Evolutionary conservation across 2,797 vertebrate genomes (phyloP).

Genomic region (Mionectes olivaceus): DNA sequence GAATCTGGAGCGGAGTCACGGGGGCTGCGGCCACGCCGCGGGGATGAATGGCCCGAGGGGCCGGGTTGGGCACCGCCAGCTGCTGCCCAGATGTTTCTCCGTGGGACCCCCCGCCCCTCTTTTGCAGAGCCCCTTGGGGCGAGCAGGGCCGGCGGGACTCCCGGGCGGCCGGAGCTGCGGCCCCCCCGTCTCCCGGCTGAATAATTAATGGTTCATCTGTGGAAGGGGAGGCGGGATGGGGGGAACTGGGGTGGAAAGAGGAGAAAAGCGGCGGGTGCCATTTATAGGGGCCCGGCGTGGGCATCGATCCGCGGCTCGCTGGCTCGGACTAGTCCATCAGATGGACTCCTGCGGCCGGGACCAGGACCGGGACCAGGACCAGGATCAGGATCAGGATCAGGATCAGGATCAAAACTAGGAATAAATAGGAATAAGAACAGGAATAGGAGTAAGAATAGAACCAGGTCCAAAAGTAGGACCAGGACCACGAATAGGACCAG

Average conservation of each 20-base stretch:
- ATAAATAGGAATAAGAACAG: not conserved
- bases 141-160: not conserved
- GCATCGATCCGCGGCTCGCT: constrained; percentile 64
- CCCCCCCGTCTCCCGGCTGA: not conserved
- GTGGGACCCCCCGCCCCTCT: not conserved
- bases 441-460: not conserved
- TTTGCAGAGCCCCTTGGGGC: not conserved
- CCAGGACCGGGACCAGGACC: not conserved
- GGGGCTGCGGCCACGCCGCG: not conserved
- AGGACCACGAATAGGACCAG: not conserved
- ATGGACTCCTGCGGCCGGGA: not conserved
- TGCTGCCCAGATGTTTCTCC: constrained; percentile 46
- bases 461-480: not conserved
- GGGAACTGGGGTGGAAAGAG: constrained; percentile 46
- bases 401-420: not conserved
- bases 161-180: not conserved
- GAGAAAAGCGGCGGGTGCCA: constrained; percentile 23
- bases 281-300: constrained; percentile 19
- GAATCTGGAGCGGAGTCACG: not conserved
- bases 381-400: too few species aligned
- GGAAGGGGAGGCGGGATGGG: not conserved
- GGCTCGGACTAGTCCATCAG: constrained; percentile 24
- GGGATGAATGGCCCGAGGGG: not conserved
- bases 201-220: constrained; percentile 59
- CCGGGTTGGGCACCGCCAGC: not conserved